phyloP scores from a whole-genome alignment of 2,888 invertebrate genomes.

The Nomada ruficornis region DNA sequence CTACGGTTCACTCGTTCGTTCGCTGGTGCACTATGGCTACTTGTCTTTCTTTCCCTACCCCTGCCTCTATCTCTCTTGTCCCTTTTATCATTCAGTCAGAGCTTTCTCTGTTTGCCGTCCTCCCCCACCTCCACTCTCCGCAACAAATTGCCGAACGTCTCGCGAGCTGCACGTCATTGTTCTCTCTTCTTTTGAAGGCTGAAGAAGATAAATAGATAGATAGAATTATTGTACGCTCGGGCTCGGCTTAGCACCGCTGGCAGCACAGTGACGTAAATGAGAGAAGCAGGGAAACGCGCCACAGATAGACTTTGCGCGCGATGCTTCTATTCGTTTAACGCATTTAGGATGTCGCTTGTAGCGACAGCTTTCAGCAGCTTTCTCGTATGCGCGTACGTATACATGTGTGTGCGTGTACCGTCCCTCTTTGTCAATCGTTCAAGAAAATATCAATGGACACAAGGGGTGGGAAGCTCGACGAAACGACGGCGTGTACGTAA shows the following conservation, averaged over 20 bases:
- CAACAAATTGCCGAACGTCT: slow-evolving; percentile 77
- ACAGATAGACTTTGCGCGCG: neutral
- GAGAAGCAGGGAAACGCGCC: slow-evolving; percentile 41
- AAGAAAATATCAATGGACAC: neutral
- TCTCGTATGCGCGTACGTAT: no score
- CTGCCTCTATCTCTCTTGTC: slow-evolving; percentile 17
- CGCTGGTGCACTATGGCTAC: slow-evolving; percentile 51
- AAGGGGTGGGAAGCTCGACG: neutral
- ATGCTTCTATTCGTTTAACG: slow-evolving; percentile 35
- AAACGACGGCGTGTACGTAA: neutral
- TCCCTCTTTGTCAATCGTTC: neutral
- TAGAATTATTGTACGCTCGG: slow-evolving; percentile 61
- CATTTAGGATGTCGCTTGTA: slow-evolving; percentile 33
- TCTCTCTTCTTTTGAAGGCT: slow-evolving; percentile 62
- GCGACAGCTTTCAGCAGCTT: slow-evolving; percentile 16
- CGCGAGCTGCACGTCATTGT: slow-evolving; percentile 71
- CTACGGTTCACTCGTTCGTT: neutral
- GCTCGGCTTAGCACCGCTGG: slow-evolving; percentile 34
- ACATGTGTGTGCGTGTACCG: no score
- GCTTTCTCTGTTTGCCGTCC: neutral
- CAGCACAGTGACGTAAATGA: slow-evolving; percentile 58
- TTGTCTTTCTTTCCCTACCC: slow-evolving; percentile 62
- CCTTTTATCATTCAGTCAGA: slow-evolving; percentile 53
- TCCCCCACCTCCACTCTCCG: slow-evolving; percentile 43
- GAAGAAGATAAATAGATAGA: slow-evolving; percentile 66